Evolutionary conservation across 1,140 invertebrate genomes (phyloP).

Genomic region (Drosophila nikananu): DNA sequence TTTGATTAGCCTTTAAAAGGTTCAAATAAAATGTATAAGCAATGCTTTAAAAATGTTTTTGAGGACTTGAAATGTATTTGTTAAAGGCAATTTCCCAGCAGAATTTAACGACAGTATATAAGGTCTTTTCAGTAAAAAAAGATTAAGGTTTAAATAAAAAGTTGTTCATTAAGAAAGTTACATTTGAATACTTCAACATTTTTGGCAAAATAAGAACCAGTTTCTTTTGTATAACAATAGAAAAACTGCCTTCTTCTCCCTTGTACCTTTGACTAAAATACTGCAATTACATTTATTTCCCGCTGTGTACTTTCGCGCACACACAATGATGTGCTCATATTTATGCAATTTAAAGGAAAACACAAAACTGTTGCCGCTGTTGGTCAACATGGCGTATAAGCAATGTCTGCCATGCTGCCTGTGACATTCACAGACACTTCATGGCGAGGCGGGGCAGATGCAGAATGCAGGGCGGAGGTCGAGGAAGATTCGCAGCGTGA

Average conservation of each 20-base stretch:
- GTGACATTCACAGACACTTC: constrained; percentile 38
- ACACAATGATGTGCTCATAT: constrained; percentile 61
- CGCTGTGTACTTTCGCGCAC: constrained; percentile 9
- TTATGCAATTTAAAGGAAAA: constrained; percentile 83
- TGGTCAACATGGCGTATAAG: constrained; percentile 78
- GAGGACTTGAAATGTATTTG: neutral
- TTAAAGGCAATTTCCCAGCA: neutral
- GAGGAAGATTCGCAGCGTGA: constrained; percentile 34
- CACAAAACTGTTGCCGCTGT: constrained; percentile 73
- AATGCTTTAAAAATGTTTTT: neutral
- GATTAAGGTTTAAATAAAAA: too few relatives aligned
- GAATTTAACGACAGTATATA: too few relatives aligned
- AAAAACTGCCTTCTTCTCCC: neutral
- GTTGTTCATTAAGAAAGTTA: too few relatives aligned
- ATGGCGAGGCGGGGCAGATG: neutral
- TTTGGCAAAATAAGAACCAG: too few relatives aligned
- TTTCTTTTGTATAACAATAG: too few relatives aligned
- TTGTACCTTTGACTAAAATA: neutral
- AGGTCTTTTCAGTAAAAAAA: too few relatives aligned
- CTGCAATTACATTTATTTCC: neutral
- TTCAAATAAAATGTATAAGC: constrained; percentile 2
- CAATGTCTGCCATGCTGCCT: constrained; percentile 61
- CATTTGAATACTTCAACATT: too few relatives aligned
- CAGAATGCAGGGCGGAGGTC: neutral
- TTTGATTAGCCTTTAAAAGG: neutral